Conservation (phyloP, 2,113 vertebrate genomes). For the Apus apus region DNA sequence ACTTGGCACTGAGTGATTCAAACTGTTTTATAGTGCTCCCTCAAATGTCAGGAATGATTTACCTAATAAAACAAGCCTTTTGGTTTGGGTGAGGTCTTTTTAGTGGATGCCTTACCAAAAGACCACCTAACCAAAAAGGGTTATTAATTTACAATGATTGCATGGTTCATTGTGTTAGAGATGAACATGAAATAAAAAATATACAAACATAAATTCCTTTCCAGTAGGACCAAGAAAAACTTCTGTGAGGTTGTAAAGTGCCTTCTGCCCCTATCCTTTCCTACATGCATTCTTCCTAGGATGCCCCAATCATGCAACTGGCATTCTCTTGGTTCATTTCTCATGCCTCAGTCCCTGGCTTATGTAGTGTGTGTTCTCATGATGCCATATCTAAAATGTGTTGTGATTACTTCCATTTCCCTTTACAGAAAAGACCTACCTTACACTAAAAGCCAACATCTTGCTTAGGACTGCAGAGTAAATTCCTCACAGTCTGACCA, state of each 20-base stretch:
- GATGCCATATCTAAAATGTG: not conserved
- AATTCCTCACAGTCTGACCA: not conserved
- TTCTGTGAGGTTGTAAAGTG: not conserved
- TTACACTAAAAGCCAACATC: not conserved
- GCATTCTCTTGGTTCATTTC: not conserved
- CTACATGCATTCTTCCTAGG: not conserved
- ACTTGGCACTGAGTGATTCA: not conserved
- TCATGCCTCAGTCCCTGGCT: not conserved
- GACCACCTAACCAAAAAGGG: not conserved
- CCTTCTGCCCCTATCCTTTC: not conserved
- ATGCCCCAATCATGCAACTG: not conserved
- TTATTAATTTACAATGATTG: not conserved
- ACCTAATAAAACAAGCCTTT: not conserved
- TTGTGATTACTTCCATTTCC: not conserved
- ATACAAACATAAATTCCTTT: not conserved
- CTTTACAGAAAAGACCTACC: not conserved
- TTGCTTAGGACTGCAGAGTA: not conserved
- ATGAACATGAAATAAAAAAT: not conserved
- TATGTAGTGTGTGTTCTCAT: not conserved
- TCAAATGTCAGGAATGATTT: not conserved
- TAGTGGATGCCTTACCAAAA: not conserved
- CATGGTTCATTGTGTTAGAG: not conserved
- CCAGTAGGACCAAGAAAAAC: not conserved
- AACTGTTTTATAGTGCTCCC: not conserved
- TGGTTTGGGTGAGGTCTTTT: not conserved